Evolutionary conservation across 2,113 vertebrate species (phyloP).

Genomic region (Pygoscelis adeliae): DNA sequence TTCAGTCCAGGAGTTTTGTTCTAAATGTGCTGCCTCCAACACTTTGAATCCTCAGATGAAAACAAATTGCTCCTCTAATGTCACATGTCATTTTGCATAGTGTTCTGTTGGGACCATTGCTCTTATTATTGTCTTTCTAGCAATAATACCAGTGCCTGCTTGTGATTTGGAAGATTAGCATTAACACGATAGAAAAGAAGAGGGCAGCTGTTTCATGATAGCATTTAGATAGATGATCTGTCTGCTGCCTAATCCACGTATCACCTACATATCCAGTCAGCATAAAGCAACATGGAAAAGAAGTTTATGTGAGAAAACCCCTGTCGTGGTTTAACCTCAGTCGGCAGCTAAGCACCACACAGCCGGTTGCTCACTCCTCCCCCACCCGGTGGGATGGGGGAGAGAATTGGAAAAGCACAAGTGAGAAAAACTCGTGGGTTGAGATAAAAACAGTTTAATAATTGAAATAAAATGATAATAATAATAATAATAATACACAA

Average conservation of each 20-base stretch:
- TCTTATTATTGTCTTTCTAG: slow-evolving; percentile 53
- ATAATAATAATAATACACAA: too few species aligned
- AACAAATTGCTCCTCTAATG: slow-evolving; percentile 53
- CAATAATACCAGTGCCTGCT: background rate
- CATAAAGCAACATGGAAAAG: background rate
- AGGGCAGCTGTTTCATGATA: slow-evolving; percentile 44
- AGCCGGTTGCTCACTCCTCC: too few species aligned
- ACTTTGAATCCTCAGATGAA: slow-evolving; percentile 36
- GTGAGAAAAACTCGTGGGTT: too few species aligned
- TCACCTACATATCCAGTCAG: background rate
- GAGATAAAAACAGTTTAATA: too few species aligned
- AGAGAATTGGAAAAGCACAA: too few species aligned
- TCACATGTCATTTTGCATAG: slow-evolving; percentile 46
- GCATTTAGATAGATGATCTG: slow-evolving; percentile 50
- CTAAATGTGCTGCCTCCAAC: slow-evolving; percentile 29
- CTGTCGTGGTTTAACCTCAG: too few species aligned
- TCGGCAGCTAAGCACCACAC: too few species aligned
- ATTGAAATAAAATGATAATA: too few species aligned
- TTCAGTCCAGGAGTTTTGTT: slow-evolving; percentile 32
- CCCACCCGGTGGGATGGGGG: too few species aligned
- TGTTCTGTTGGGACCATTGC: slow-evolving; percentile 5
- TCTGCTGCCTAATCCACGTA: slow-evolving; percentile 34
- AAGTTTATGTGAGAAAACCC: background rate
- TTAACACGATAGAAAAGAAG: slow-evolving; percentile 37
- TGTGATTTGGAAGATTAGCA: slow-evolving; percentile 42